These are phyloP conservation scores for Drosophila mulleri DNA, from an alignment of 2,888 invertebrate species.

Conservation along the genomic window DNA sequence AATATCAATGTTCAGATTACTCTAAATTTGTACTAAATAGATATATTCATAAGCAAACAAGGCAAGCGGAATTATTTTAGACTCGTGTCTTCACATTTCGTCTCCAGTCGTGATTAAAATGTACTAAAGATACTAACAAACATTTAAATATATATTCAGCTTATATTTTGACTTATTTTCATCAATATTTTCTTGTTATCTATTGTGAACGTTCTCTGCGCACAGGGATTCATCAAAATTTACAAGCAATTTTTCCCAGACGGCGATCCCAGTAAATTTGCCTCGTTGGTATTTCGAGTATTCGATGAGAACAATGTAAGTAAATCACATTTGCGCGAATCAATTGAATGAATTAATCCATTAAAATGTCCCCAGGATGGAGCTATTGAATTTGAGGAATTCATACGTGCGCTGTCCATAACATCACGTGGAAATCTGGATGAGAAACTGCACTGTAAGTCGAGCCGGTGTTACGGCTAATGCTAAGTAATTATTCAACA, in stretches of 20 bases:
- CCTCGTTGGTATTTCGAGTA: conserved; percentile 98
- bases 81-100: too few species aligned
- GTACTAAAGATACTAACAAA: background rate
- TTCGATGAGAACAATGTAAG: conserved; percentile 99
- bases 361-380: conserved; percentile 91
- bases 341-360: background rate
- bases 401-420: conserved; percentile 98
- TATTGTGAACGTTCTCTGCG: conserved; percentile 49
- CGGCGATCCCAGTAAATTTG: conserved; percentile 99
- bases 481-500: conserved; percentile 80
- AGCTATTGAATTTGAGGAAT: conserved; percentile 99
- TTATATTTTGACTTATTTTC: background rate
- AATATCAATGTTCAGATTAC: too few species aligned
- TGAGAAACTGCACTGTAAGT: conserved; percentile 99
- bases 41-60: too few species aligned
- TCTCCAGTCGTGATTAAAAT: too few species aligned
- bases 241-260: conserved; percentile 99
- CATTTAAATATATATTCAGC: background rate
- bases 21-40: too few species aligned
- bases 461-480: fast-evolving
- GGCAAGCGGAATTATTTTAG: too few species aligned
- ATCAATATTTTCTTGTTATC: conserved; percentile 8
- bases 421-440: conserved; percentile 99
- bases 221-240: conserved; percentile 99
- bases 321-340: conserved; percentile 87